These are phyloP conservation scores for Acanthopagrus latus DNA, from an alignment of 2,797 vertebrate species.

Conservation along the genomic window DNA sequence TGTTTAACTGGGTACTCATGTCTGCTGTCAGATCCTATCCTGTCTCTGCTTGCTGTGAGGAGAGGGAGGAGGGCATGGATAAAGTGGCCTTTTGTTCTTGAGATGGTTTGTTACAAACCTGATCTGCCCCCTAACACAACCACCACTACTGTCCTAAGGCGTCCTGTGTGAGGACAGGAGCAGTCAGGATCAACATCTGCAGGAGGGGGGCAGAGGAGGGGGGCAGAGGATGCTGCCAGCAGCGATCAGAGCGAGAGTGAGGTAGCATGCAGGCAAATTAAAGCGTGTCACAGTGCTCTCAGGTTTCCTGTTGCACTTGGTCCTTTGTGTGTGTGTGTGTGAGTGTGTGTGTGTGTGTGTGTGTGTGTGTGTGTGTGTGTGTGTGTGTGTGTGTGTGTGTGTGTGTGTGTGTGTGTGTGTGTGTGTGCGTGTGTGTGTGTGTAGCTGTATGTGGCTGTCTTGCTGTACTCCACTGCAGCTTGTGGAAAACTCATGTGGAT, in stretches of 20 bases:
- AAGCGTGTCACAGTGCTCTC: conserved; percentile 26
- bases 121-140: conserved; percentile 36
- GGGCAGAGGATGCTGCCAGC: conserved; percentile 22
- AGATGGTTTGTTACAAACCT: conserved; percentile 62
- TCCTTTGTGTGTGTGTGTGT: too few relatives aligned
- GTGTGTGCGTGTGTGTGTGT: background rate
- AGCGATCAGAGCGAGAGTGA: conserved; percentile 36
- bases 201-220: conserved; percentile 13
- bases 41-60: conserved; percentile 47
- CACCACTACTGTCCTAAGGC: conserved; percentile 34
- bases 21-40: conserved; percentile 75
- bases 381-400: too few relatives aligned
- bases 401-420: background rate
- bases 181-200: conserved; percentile 61
- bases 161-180: conserved; percentile 56
- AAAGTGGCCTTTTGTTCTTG: conserved; percentile 77
- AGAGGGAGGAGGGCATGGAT: conserved; percentile 29
- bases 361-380: background rate
- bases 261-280: conserved; percentile 61
- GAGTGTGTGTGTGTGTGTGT: too few relatives aligned
- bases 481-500: background rate
- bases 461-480: background rate
- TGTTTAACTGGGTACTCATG: conserved; percentile 66
- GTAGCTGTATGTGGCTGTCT: background rate
- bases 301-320: conserved; percentile 12